A percentile compares a stretch with the other conserved stretches of the same genome.
Conservation (phyloP, 2,888 invertebrate species). For the Poecilus cupreus region DNA sequence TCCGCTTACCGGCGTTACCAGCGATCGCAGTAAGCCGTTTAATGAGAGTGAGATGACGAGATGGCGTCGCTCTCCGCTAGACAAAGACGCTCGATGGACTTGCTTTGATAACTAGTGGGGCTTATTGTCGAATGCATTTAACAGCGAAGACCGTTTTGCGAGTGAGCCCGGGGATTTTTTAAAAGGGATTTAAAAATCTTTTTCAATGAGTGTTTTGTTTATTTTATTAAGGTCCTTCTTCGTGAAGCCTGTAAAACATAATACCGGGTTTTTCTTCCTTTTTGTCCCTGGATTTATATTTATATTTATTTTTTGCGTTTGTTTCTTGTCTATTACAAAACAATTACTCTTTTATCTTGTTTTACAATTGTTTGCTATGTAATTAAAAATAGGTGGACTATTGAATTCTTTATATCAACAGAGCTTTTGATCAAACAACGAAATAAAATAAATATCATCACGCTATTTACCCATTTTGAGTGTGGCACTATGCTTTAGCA, state of each 20-base stretch:
- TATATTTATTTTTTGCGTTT: background rate
- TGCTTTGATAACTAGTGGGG: conserved; percentile 63
- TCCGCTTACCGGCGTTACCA: conserved; percentile 70
- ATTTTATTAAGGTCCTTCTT: conserved; percentile 49
- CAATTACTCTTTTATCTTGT: background rate
- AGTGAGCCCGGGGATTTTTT: conserved; percentile 50
- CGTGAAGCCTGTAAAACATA: conserved; percentile 30
- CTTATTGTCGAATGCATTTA: conserved; percentile 64
- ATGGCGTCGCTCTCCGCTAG: background rate
- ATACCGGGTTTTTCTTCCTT: conserved; percentile 13
- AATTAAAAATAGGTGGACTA: background rate
- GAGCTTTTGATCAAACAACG: too few relatives aligned
- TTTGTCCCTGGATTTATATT: conserved; percentile 22
- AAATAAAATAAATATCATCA: too few relatives aligned
- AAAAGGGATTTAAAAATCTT: conserved; percentile 53
- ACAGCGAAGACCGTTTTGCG: conserved; percentile 56
- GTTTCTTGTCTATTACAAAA: conserved; percentile 8
- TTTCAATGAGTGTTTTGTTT: conserved; percentile 58
- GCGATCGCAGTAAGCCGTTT: conserved; percentile 71
- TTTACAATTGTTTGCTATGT: background rate
- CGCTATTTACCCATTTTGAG: too few relatives aligned
- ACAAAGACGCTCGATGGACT: conserved; percentile 51
- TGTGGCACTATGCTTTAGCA: too few relatives aligned
- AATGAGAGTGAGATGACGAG: conserved; percentile 67
- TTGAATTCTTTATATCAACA: too few relatives aligned